Conservation (phyloP, 2,113 vertebrate species). For the Laticauda laticaudata region DNA sequence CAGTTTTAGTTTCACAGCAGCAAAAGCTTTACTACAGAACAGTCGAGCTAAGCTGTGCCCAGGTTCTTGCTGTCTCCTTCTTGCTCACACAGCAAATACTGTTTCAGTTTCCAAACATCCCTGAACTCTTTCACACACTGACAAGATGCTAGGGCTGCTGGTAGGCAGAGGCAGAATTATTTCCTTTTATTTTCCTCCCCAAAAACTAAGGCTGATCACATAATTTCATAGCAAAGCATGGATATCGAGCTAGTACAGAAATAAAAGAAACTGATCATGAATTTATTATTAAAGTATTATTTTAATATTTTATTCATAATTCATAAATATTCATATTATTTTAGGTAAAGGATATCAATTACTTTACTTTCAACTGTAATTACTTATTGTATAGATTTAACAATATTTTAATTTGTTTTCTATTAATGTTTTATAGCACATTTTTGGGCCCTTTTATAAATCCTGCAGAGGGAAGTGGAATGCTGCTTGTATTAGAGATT, state of each 20-base stretch:
- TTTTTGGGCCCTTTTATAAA: neutral
- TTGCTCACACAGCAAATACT: too few species aligned
- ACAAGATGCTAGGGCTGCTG: too few species aligned
- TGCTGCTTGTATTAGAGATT: accelerated
- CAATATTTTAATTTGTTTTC: conserved; percentile 20
- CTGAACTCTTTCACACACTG: too few species aligned
- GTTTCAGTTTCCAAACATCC: too few species aligned
- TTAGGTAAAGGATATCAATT: neutral
- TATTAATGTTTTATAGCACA: conserved; percentile 37
- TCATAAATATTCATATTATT: neutral
- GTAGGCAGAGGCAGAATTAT: too few species aligned
- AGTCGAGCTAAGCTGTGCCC: too few species aligned
- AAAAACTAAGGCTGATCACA: too few species aligned
- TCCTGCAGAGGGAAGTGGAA: accelerated
- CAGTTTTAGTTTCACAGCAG: too few species aligned
- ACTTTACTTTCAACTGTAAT: conserved; percentile 8
- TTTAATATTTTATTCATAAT: neutral
- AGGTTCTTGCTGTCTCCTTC: too few species aligned
- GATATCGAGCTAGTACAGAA: neutral
- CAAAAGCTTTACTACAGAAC: too few species aligned
- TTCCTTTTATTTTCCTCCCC: too few species aligned
- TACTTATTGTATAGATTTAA: conserved; percentile 31
- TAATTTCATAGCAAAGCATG: too few species aligned
- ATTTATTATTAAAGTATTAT: neutral
- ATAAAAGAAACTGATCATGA: neutral